Base-by-base conservation (phyloP, 2,888 invertebrate species). In the Cotesia congregata region DNA sequence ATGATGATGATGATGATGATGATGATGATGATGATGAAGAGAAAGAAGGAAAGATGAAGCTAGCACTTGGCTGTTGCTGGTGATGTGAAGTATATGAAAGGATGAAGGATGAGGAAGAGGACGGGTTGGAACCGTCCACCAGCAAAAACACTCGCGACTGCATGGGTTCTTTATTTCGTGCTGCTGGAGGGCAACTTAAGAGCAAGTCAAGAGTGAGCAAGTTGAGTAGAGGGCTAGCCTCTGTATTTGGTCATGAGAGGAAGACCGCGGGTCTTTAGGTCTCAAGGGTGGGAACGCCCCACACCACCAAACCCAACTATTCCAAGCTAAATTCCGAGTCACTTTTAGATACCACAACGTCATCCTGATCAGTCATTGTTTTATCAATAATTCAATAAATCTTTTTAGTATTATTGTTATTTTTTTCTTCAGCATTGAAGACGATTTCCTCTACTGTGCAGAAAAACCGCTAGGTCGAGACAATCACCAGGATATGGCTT, bases 221-320 rank as follows among this genome's bases (percentile, higher is more conserved):
- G 50, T 50, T 50, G 50, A 50, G 76, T 78, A 74, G 74, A 80
- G 78, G 77, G 76, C 77, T 71, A 80, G 74, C 74, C 75, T 78
- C 82, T 82, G 73, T 80, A 82, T 83, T 83, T 82, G 81, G 81
- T 78, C 81, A 80, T 78, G 80, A 77, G 80, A 77, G 78, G 77
- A 80, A 76, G 78, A 78, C 76, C 76, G 73, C 75, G 79, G 77
- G 73, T 80, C 80, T 82, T 80, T 79, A 78, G 75, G 76, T 82
- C 77, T 81, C 80, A 81, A 83, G 82, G 80, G 80, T 83, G 82
- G 80, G 81, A 83, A 82, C 74, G 72, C 72, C 61, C 74, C 62
- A 59, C 38, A 39, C 12, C 6, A 41, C 40, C 41, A 64, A 72
- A 59, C 41, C 38, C 30, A 12, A 73, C 50, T 65, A 50, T 17